Evolutionary conservation across 2,113 vertebrate species (phyloP).

Genomic region (Shinisaurus crocodilurus): DNA sequence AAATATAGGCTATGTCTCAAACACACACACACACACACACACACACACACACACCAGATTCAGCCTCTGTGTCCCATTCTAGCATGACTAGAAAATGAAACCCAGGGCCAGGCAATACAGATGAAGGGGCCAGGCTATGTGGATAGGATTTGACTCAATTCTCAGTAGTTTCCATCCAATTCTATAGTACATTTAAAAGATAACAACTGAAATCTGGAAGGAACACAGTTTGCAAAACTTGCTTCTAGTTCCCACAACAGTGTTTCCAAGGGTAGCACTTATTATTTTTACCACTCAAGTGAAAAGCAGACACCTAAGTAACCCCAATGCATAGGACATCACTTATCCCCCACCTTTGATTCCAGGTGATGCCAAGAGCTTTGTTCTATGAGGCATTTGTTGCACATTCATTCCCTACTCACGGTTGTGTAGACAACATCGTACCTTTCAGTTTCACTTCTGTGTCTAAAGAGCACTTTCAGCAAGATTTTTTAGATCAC

Average conservation of each 20-base stretch:
- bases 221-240: neutral
- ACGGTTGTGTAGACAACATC: too few species aligned
- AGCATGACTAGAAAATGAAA: neutral
- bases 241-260: too few species aligned
- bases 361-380: neutral
- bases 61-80: neutral
- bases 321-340: neutral
- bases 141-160: neutral
- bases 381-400: too few species aligned
- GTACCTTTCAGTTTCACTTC: too few species aligned
- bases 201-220: neutral
- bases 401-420: too few species aligned
- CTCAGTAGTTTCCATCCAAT: neutral
- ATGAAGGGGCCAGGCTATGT: neutral
- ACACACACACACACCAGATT: neutral
- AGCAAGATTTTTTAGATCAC: too few species aligned
- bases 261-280: neutral
- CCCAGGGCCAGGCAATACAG: neutral
- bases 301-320: neutral
- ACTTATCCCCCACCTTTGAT: neutral
- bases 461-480: too few species aligned
- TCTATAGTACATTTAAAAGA: neutral
- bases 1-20: too few species aligned
- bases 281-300: neutral
- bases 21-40: too few species aligned